phyloP scores from a whole-genome alignment of 2,888 invertebrate species.

The Thalpophila matura region DNA sequence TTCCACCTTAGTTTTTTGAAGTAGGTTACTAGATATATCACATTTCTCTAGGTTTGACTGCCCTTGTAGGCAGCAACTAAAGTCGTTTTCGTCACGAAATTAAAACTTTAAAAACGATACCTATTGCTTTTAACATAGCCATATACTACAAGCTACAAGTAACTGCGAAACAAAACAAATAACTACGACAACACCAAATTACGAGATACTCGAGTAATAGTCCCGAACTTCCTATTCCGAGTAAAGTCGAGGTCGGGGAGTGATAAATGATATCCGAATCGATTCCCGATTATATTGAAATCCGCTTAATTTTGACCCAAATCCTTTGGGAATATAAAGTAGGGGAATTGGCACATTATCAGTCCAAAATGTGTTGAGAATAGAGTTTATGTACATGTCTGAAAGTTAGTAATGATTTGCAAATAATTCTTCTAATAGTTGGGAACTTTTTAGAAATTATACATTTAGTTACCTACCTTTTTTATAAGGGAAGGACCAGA shows the following conservation, averaged over 20 bases:
- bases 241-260: slow-evolving; percentile 35
- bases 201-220: slow-evolving; percentile 29
- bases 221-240: slow-evolving; percentile 22
- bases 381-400: slow-evolving; percentile 12
- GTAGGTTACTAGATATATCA: too few relatives aligned
- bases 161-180: slow-evolving; percentile 3
- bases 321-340: slow-evolving; percentile 54
- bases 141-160: not conserved
- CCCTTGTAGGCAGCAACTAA: too few relatives aligned
- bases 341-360: slow-evolving; percentile 33
- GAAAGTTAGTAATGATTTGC: too few relatives aligned
- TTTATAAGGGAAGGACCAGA: too few relatives aligned
- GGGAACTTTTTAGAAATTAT: too few relatives aligned
- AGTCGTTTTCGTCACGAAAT: too few relatives aligned
- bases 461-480: too few relatives aligned
- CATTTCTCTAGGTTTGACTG: too few relatives aligned
- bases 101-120: not conserved
- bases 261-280: slow-evolving; percentile 65
- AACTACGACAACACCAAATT: slow-evolving; percentile 29
- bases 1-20: too few relatives aligned
- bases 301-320: slow-evolving; percentile 61
- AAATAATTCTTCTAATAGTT: not conserved
- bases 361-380: slow-evolving; percentile 20
- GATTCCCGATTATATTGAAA: slow-evolving; percentile 65
- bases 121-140: not conserved